Base-by-base conservation (phyloP, 2,888 invertebrate species). In the Zaprionus bogoriensis region DNA sequence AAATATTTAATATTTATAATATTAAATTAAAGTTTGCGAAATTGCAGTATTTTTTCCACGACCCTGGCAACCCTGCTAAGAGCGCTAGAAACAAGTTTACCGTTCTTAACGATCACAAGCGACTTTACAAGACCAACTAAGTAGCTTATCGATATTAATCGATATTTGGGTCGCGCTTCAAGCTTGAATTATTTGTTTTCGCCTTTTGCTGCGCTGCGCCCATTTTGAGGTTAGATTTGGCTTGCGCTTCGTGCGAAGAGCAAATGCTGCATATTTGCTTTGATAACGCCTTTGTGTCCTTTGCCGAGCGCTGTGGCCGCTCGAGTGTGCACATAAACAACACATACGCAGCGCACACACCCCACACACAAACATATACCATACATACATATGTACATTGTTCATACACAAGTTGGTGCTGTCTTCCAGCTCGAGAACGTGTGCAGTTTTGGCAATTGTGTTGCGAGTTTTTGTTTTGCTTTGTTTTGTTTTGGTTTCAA, bases 401-500 rank as follows among this genome's bases (percentile, higher is more conserved):
- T n/a, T n/a, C n/a, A n/a, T n/a, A n/a, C n/a, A n/a, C n/a, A n/a
- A n/a, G n/a, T n/a, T n/a, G n/a, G n/a, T 52, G 63, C 41, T 63
- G 67, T 38, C 59, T 55, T 41, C 51, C 60, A 53, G 73, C 51
- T 60, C 60, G 53, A 67, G 61, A 55, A 47, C 55, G 41, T 60
- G 60, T 55, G 30, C 55, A 62, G 61, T 62, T 69, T 74, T 67
- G 72, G 52, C 72, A 75, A 74, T 74, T 73, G 74, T 74, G 62
- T 46, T 51, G 62, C 42, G 47, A 60, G 73, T 67, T 79, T 60
- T 67, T 81, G 78, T 70, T 80, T 59, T 76, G 54, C 77, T 60
- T 67, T 81, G 78, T 70, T 80, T 59, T 76, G 54, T 70, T 61
- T 65, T 74, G 74, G 41, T 82, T 75, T 77, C 69, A 77, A 80